phyloP scores from a whole-genome alignment of 2,888 invertebrate species.

The Troides helena region DNA sequence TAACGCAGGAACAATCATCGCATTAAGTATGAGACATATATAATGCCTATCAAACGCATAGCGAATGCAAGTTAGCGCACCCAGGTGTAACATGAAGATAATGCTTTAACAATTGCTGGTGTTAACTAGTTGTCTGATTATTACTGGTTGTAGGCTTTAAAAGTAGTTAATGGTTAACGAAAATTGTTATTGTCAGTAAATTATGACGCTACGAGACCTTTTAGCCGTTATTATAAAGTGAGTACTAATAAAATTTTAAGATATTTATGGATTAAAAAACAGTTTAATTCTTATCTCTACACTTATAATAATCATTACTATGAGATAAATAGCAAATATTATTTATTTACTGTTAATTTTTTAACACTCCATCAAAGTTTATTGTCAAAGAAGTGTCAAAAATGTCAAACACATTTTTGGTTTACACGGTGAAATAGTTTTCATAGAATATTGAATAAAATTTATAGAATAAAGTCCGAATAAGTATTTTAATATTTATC shows the following conservation, averaged over 20 bases:
- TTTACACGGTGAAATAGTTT: too few relatives aligned
- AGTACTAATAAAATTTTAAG: too few relatives aligned
- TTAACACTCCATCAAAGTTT: too few relatives aligned
- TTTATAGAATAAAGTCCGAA: background rate
- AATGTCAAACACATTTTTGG: too few relatives aligned
- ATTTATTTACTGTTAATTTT: too few relatives aligned
- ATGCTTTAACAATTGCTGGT: conserved; percentile 46
- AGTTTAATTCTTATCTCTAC: too few relatives aligned
- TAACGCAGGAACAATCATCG: background rate
- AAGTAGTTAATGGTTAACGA: background rate
- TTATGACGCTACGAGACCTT: background rate
- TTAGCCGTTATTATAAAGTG: too few relatives aligned
- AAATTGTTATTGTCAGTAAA: background rate
- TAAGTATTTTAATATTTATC: background rate
- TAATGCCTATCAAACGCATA: conserved; percentile 58
- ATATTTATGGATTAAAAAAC: too few relatives aligned
- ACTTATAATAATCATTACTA: too few relatives aligned
- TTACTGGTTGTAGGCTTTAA: conserved; percentile 16
- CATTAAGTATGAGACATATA: conserved; percentile 36
- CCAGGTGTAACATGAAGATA: conserved; percentile 65
- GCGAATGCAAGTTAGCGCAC: conserved; percentile 59
- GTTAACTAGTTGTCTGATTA: conserved; percentile 36
- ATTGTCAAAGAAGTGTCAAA: too few relatives aligned
- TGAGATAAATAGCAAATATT: too few relatives aligned
- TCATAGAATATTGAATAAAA: too few relatives aligned